Percentiles rank a stretch among this genome's conserved stretches.
phyloP scores from a whole-genome alignment of 2,113 vertebrate species.

The Pelobates fuscus region DNA sequence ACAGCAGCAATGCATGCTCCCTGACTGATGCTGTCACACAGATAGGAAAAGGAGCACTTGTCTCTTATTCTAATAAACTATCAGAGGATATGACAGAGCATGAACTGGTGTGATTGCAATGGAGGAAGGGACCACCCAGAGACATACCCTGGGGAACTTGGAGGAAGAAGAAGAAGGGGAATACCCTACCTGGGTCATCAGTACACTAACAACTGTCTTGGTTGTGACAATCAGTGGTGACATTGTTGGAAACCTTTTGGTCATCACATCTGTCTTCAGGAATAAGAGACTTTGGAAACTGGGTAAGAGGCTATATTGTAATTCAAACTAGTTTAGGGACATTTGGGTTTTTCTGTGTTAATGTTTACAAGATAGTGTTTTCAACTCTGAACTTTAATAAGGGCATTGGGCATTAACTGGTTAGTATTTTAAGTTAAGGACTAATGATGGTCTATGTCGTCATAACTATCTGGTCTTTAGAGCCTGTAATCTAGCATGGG shows the following conservation, averaged over 20 bases:
- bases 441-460: too few relatives aligned
- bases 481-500: too few relatives aligned
- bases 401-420: too few relatives aligned
- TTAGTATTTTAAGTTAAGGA: too few relatives aligned
- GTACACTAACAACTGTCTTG: constrained; percentile 72
- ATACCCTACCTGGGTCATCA: constrained; percentile 67
- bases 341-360: too few relatives aligned
- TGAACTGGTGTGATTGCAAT: constrained; percentile 12
- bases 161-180: constrained; percentile 47
- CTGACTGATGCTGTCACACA: constrained; percentile 8
- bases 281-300: constrained; percentile 82
- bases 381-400: too few relatives aligned
- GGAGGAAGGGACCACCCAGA: constrained; percentile 20
- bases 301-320: constrained; percentile 62
- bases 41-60: background rate
- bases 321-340: too few relatives aligned
- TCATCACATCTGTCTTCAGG: constrained; percentile 78
- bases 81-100: background rate
- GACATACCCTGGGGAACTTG: constrained; percentile 19
- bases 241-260: constrained; percentile 76
- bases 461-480: too few relatives aligned
- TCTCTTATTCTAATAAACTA: background rate
- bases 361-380: too few relatives aligned
- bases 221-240: constrained; percentile 77
- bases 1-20: background rate